Percentiles rank a stretch among this genome's conserved stretches.
These are phyloP conservation scores for Eidolon helvum DNA, from an alignment of 2,113 vertebrate genomes.

Conservation along the genomic window DNA sequence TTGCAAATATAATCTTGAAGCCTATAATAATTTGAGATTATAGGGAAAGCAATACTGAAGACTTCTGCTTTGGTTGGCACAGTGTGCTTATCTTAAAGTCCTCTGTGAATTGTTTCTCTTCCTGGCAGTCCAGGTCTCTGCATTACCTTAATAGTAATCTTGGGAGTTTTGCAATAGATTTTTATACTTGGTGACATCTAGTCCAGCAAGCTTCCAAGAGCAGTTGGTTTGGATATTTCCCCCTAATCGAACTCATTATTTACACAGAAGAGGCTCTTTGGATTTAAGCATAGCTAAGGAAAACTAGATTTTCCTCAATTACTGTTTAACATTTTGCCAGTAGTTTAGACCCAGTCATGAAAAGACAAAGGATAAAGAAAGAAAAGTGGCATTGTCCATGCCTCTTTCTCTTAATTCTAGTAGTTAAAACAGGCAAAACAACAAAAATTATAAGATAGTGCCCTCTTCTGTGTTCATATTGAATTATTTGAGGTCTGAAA, in stretches of 20 bases:
- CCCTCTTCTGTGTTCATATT: not conserved
- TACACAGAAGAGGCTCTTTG: not conserved
- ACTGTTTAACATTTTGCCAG: not conserved
- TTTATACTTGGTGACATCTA: not conserved
- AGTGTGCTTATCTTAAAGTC: constrained; percentile 6
- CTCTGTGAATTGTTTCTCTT: not conserved
- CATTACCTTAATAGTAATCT: not conserved
- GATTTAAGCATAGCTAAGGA: not conserved
- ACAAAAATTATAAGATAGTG: not conserved
- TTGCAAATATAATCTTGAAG: constrained; percentile 52
- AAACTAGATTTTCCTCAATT: not conserved
- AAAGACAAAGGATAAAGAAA: not conserved
- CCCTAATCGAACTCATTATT: not conserved
- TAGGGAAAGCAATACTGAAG: not conserved
- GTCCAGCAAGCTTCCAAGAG: not conserved
- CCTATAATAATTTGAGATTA: not conserved
- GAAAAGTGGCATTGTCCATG: not conserved
- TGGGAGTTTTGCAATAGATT: not conserved
- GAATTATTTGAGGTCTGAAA: not conserved
- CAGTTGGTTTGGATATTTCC: not conserved
- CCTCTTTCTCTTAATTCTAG: not conserved
- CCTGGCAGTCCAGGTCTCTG: not conserved
- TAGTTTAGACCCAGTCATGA: not conserved
- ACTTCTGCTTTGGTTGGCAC: not conserved
- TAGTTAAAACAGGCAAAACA: not conserved